Base-by-base conservation (phyloP, 1,140 invertebrate genomes). In the Diachasma alloeum region DNA sequence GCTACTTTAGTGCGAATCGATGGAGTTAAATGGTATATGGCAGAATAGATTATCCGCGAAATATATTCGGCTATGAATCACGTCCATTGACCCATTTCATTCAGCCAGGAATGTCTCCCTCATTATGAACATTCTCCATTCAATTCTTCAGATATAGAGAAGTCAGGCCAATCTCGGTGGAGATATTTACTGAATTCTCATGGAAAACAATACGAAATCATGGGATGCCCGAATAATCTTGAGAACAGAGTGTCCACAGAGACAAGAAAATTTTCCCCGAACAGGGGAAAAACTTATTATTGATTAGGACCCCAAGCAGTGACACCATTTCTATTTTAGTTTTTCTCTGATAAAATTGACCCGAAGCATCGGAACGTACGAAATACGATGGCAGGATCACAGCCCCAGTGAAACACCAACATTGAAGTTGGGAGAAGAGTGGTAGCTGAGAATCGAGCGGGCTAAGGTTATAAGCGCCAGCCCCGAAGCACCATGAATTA, bases 401-500 rank as follows among this genome's bases (percentile, higher is more conserved):
- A 19, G 48, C 59, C 9, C n/a, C n/a, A 9, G 24, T 6, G 59
- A 63, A 63, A 13, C 9, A 31, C 59, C 11, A 63, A 63, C 24
- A 63, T 63, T 63, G 59, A 4, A 15, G 67, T 37, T 17, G 67
- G 31, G 17, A 44, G 19, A 11, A 48, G 19, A 39, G 26, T 56
- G 46, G 4, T 46, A 22, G 44, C 75, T 67, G 56, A 26, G n/a
- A 46, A 69, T 39, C 13, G 13, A 72, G 56, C 26, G 22, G 31
- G 66, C 53, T 19, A 53, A 36, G 71, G 66, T 81, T 82, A 83
- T 83, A 83, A 83, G 71, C 81, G 76, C 68, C 76, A 71, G 71
- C 69, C 53, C 75, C 69, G 75, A 75, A 83, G 72, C 69, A 72
- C 78, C 80, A 84, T 86, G 81, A 85, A 86, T 86, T 85, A 84